Evolutionary conservation across 2,797 vertebrate genomes (phyloP).

Genomic region (Enteromius unitaeniatus): DNA sequence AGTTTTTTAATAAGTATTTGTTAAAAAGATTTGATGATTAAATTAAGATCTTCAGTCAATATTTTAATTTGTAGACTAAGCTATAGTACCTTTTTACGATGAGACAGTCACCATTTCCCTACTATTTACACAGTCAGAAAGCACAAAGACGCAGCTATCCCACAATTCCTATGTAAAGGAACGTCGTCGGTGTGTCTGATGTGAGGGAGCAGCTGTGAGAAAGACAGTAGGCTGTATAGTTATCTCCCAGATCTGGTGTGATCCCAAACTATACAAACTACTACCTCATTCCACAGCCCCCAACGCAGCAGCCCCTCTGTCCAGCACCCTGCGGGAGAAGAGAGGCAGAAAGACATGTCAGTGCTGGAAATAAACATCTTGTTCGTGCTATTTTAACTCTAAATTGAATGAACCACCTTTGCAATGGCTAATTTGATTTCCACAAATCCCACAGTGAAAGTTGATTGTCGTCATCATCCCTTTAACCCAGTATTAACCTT

Average conservation of each 20-base stretch:
- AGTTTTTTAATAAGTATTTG: too few species aligned
- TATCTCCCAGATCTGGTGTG: constrained; percentile 88
- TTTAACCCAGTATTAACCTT: constrained; percentile 22
- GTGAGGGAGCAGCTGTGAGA: constrained; percentile 72
- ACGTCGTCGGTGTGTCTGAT: not conserved
- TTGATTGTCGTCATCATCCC: not conserved
- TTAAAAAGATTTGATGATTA: too few species aligned
- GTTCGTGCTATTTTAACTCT: constrained; percentile 7
- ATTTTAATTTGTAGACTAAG: not conserved
- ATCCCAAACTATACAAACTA: constrained; percentile 92
- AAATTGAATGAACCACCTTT: constrained; percentile 20
- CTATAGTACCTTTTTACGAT: constrained; percentile 79
- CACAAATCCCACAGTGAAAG: constrained; percentile 9
- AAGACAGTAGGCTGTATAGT: constrained; percentile 91
- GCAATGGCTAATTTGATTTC: constrained; percentile 34
- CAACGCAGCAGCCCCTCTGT: constrained; percentile 38
- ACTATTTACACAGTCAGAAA: constrained; percentile 81
- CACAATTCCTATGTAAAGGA: not conserved
- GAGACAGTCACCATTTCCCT: constrained; percentile 70
- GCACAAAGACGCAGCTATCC: not conserved
- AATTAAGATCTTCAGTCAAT: too few species aligned
- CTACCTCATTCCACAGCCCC: constrained; percentile 84
- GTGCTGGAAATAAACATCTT: not conserved
- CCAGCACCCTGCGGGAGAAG: not conserved
- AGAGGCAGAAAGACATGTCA: not conserved